phyloP scores from a whole-genome alignment of 1,140 invertebrate species.

The Stegodyphus dumicola region DNA sequence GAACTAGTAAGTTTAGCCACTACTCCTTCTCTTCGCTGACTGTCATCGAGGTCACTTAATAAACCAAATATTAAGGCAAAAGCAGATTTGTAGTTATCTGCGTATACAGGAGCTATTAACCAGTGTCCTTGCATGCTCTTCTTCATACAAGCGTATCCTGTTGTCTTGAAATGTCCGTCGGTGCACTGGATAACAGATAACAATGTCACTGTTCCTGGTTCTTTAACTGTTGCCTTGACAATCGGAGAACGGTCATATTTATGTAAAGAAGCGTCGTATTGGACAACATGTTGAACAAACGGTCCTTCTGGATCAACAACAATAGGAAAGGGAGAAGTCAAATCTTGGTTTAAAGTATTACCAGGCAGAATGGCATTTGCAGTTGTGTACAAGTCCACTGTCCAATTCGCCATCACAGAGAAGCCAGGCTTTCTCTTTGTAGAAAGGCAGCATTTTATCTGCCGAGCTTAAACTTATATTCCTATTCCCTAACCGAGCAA shows the following conservation, averaged over 20 bases:
- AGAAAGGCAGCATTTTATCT: slow-evolving; percentile 50
- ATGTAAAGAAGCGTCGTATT: slow-evolving; percentile 60
- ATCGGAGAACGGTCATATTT: slow-evolving; percentile 60
- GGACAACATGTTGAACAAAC: slow-evolving; percentile 51
- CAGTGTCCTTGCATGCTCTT: slow-evolving; percentile 61
- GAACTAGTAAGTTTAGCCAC: slow-evolving; percentile 60
- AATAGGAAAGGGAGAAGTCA: slow-evolving; percentile 11
- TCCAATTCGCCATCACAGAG: slow-evolving; percentile 52
- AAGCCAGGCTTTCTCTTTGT: slow-evolving; percentile 62
- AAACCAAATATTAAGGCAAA: slow-evolving; percentile 52
- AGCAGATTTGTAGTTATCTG: slow-evolving; percentile 58
- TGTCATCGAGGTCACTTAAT: slow-evolving; percentile 24
- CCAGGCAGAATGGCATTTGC: neutral
- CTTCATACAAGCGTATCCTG: slow-evolving; percentile 62
- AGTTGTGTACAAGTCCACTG: slow-evolving; percentile 59
- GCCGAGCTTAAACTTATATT: slow-evolving; percentile 62
- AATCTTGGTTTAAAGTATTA: slow-evolving; percentile 14
- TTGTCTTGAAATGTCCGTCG: slow-evolving; percentile 9
- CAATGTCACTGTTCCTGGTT: slow-evolving; percentile 47
- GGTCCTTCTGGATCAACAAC: slow-evolving; percentile 4
- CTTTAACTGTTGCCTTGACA: slow-evolving; percentile 50
- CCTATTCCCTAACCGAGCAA: slow-evolving; percentile 59
- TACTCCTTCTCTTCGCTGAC: slow-evolving; percentile 39
- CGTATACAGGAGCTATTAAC: slow-evolving; percentile 63
- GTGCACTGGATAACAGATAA: slow-evolving; percentile 22